Conservation (phyloP, 2,113 vertebrate species). For the Trematocara marginatum region DNA sequence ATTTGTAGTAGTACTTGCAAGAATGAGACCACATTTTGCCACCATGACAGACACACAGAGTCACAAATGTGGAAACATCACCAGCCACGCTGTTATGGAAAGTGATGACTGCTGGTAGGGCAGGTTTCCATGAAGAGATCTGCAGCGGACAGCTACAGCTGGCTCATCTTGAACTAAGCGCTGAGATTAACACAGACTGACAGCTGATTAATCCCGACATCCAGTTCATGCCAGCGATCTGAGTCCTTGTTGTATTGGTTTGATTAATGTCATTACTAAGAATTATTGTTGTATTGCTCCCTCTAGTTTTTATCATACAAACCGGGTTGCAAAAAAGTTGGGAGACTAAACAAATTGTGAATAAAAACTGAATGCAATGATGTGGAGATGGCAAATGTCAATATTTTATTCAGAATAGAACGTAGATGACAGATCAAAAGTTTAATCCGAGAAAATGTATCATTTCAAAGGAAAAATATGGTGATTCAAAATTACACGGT, state of each 20-base stretch:
- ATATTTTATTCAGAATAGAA: too few relatives aligned
- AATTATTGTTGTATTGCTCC: neutral
- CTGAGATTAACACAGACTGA: neutral
- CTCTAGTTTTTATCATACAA: neutral
- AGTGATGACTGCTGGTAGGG: neutral
- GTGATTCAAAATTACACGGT: too few relatives aligned
- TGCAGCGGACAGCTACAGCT: neutral
- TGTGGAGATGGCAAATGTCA: too few relatives aligned
- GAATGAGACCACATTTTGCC: neutral
- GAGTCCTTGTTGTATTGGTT: neutral
- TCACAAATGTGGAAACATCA: neutral
- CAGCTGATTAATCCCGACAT: neutral
- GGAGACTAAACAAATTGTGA: too few relatives aligned
- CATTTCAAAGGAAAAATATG: too few relatives aligned
- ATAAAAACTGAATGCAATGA: too few relatives aligned
- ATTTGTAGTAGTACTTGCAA: neutral
- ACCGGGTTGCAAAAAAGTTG: too few relatives aligned
- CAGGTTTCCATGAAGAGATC: neutral
- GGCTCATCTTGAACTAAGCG: neutral
- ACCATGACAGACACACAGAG: neutral
- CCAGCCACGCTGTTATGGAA: neutral
- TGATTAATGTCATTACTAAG: neutral
- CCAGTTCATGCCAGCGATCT: neutral
- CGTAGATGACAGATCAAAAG: too few relatives aligned
- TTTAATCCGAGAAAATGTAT: too few relatives aligned